Evolutionary conservation across 2,113 vertebrate species (phyloP).

Genomic region (Orientallactaga bullata): DNA sequence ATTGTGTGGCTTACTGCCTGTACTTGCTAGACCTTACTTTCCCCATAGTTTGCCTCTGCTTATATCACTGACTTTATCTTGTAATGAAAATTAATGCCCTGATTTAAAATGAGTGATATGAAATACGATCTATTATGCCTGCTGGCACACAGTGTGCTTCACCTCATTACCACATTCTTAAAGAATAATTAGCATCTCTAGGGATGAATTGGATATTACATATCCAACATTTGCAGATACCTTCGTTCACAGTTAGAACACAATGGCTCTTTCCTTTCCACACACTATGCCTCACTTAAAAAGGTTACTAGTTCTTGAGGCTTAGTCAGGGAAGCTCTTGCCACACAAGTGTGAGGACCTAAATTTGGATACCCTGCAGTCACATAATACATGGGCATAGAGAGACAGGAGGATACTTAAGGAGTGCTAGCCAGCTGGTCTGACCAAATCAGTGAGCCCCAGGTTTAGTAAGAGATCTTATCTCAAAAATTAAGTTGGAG

Average conservation of each 20-base stretch:
- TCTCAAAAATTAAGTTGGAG: no score
- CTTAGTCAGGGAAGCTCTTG: no score
- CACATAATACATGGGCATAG: no score
- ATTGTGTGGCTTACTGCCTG: constrained; percentile 58
- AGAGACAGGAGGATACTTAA: no score
- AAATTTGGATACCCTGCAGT: no score
- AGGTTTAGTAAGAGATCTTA: no score
- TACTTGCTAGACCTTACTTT: constrained; percentile 73
- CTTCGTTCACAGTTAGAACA: constrained; percentile 64
- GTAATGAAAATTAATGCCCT: constrained; percentile 57
- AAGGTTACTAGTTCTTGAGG: neutral
- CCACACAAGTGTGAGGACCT: no score
- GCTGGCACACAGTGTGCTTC: constrained; percentile 50
- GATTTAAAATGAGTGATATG: constrained; percentile 68
- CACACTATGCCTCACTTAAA: neutral
- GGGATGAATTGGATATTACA: constrained; percentile 49
- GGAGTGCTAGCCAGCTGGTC: no score
- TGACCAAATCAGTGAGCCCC: no score
- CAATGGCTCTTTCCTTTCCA: constrained; percentile 46
- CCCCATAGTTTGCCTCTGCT: constrained; percentile 38
- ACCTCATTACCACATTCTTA: constrained; percentile 76
- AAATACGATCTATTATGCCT: constrained; percentile 49
- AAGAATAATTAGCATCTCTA: constrained; percentile 73
- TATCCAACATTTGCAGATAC: constrained; percentile 42
- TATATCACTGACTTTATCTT: constrained; percentile 70